phyloP scores from a whole-genome alignment of 2,113 vertebrate genomes.

The Talpa occidentalis region DNA sequence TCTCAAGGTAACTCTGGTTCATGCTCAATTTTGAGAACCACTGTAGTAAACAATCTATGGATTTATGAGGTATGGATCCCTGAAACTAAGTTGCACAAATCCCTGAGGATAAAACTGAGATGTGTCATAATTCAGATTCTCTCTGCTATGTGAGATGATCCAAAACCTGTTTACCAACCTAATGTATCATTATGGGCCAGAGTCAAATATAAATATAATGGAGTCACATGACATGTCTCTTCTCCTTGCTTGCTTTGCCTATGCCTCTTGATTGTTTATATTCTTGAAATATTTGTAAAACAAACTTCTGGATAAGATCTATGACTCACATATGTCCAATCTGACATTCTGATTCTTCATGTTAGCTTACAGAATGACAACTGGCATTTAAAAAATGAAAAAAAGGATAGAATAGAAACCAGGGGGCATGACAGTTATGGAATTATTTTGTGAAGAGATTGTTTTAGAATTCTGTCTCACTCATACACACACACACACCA shows the following conservation, averaged over 20 bases:
- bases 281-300: slow-evolving; percentile 15
- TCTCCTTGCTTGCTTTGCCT: background rate
- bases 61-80: background rate
- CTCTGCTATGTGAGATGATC: background rate
- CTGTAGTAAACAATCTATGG: background rate
- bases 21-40: slow-evolving; percentile 9
- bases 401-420: background rate
- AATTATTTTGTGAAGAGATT: background rate
- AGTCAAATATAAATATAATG: background rate
- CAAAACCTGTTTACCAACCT: background rate
- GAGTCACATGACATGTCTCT: background rate
- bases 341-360: slow-evolving; percentile 4
- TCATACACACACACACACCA: background rate
- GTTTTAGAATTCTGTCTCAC: background rate
- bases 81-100: slow-evolving; percentile 38
- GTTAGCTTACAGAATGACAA: slow-evolving; percentile 33
- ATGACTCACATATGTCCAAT: background rate
- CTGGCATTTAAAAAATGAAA: background rate
- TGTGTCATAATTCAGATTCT: slow-evolving; percentile 4
- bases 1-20: background rate
- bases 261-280: background rate
- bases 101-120: background rate
- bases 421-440: background rate
- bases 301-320: slow-evolving; percentile 31
- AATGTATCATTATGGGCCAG: background rate